A percentile compares a stretch with the other conserved stretches of the same genome.
Evolutionary conservation across 2,113 vertebrate genomes (phyloP).

Genomic region (Peromyscus maniculatus): DNA sequence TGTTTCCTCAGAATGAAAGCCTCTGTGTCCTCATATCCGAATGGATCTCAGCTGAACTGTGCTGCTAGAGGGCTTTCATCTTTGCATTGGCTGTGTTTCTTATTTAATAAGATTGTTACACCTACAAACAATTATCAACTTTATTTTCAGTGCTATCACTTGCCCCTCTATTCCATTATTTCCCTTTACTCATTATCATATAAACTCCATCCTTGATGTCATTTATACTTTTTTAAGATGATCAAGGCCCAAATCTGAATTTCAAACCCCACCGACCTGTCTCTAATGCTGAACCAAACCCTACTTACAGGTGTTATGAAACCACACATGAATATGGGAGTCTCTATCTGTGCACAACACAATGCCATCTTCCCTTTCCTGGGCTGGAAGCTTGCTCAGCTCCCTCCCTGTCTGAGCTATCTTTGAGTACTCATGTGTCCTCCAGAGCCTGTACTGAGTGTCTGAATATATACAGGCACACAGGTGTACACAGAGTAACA

Average conservation of each 20-base stretch:
- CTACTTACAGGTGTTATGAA: not conserved
- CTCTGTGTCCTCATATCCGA: too few relatives aligned
- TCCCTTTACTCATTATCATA: not conserved
- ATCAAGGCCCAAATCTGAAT: not conserved
- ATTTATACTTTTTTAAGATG: not conserved
- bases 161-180: not conserved
- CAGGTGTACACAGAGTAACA: not conserved
- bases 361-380: not conserved
- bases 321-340: not conserved
- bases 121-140: not conserved
- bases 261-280: not conserved
- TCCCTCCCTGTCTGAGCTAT: not conserved
- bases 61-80: too few relatives aligned
- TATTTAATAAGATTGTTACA: too few relatives aligned
- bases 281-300: not conserved
- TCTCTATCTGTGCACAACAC: fast-evolving
- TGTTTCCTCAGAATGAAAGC: too few relatives aligned
- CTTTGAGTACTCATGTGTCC: too few relatives aligned
- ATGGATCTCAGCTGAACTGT: too few relatives aligned
- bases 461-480: not conserved
- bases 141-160: not conserved
- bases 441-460: not conserved
- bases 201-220: not conserved
- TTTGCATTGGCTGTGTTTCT: too few relatives aligned
- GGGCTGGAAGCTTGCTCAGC: fast-evolving